Evolutionary conservation across 2,888 invertebrate species (phyloP).

Genomic region (Phanerotoma sp.): DNA sequence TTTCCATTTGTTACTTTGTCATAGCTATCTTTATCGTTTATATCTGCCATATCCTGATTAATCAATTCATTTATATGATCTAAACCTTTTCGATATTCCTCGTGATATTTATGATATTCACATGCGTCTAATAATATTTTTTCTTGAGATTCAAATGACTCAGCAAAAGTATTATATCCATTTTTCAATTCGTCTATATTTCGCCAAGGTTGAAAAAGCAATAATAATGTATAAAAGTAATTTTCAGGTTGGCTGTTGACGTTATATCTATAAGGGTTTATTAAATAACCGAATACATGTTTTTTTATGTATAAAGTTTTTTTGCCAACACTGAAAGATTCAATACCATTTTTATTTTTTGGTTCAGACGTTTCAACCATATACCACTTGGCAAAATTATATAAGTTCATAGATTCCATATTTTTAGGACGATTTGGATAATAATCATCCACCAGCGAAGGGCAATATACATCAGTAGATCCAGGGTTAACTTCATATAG

Average conservation of each 20-base stretch:
- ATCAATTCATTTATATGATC: conserved; percentile 1
- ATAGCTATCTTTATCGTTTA: too few species aligned
- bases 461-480: conserved; percentile 26
- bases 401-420: conserved; percentile 29
- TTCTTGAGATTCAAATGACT: conserved; percentile 10
- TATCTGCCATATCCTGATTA: background rate
- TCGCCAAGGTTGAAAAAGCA: conserved; percentile 20
- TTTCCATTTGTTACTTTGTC: background rate
- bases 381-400: conserved; percentile 38
- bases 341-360: background rate
- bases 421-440: conserved; percentile 28
- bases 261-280: conserved; percentile 31
- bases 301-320: too few species aligned
- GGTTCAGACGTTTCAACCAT: conserved; percentile 26
- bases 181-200: conserved; percentile 27
- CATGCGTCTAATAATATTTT: background rate
- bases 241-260: conserved; percentile 38
- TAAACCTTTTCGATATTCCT: conserved; percentile 3
- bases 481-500: conserved; percentile 14
- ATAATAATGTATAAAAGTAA: conserved; percentile 21
- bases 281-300: background rate
- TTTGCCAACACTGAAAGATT: too few species aligned
- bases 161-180: conserved; percentile 24
- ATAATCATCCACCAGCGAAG: conserved; percentile 21
- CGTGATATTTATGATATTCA: conserved; percentile 9